Conservation (phyloP, 2,888 invertebrate species). For the Microplitis manilae region DNA sequence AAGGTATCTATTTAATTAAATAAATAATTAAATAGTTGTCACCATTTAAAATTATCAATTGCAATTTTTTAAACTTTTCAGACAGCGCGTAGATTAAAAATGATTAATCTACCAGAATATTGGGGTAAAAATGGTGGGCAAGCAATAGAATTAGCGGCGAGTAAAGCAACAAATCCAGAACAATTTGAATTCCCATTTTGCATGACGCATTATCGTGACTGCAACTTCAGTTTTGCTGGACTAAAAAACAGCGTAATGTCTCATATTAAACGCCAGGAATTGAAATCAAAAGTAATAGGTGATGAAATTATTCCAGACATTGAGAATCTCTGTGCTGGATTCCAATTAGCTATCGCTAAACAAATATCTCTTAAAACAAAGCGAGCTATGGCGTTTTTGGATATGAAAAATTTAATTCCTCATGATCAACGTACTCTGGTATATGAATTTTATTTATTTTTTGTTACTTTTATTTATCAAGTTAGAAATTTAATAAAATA, state of each 20-base stretch:
- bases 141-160: slow-evolving; percentile 88
- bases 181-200: slow-evolving; percentile 80
- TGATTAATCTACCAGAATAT: slow-evolving; percentile 84
- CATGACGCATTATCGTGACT: slow-evolving; percentile 79
- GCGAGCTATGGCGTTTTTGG: slow-evolving; percentile 85
- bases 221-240: slow-evolving; percentile 94
- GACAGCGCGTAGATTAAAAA: slow-evolving; percentile 86
- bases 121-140: slow-evolving; percentile 85
- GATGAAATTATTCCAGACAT: slow-evolving; percentile 83
- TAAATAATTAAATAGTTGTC: not conserved
- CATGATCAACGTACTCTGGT: slow-evolving; percentile 76
- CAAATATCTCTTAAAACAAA: slow-evolving; percentile 89
- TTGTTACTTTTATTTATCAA: not conserved
- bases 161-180: slow-evolving; percentile 76
- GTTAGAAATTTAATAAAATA: slow-evolving; percentile 1
- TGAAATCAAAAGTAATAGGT: slow-evolving; percentile 75
- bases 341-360: slow-evolving; percentile 81
- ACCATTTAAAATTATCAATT: slow-evolving; percentile 25
- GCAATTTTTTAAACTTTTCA: slow-evolving; percentile 62
- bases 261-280: slow-evolving; percentile 77
- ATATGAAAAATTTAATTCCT: slow-evolving; percentile 77
- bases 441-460: slow-evolving; percentile 46
- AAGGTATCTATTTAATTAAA: slow-evolving; percentile 76
- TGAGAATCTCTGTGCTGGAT: slow-evolving; percentile 88
- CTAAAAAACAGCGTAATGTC: slow-evolving; percentile 77